Percentiles rank a stretch among this genome's conserved stretches.
phyloP scores from a whole-genome alignment of 2,113 vertebrate species.

The Fulica atra region DNA sequence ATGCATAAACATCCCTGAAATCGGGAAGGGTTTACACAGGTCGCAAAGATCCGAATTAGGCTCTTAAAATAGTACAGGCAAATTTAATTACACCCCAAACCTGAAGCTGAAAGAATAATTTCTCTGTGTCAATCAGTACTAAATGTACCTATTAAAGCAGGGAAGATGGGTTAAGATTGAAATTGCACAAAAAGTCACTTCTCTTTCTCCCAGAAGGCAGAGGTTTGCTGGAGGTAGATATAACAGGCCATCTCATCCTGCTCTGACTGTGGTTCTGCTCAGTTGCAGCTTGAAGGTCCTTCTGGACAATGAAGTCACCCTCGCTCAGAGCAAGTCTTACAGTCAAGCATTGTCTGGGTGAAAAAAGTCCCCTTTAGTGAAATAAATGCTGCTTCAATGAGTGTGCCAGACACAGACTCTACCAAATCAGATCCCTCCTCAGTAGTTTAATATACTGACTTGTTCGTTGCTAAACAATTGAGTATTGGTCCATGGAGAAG shows the following conservation, averaged over 20 bases:
- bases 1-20: not conserved
- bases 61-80: slow-evolving; percentile 5
- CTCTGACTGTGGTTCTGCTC: not conserved
- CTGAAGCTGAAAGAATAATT: slow-evolving; percentile 56
- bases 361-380: not conserved
- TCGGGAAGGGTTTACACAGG: not conserved
- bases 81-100: slow-evolving; percentile 56
- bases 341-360: not conserved
- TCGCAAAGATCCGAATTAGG: not conserved
- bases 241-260: not conserved
- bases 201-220: not conserved
- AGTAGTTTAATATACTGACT: slow-evolving; percentile 48
- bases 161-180: not conserved
- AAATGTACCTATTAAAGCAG: not conserved
- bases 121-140: slow-evolving; percentile 24
- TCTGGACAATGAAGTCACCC: not conserved
- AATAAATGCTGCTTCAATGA: not conserved
- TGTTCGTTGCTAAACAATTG: not conserved
- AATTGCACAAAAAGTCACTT: not conserved
- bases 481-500: not conserved
- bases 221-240: not conserved
- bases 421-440: slow-evolving; percentile 9
- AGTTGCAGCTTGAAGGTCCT: not conserved
- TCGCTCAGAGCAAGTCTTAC: not conserved
- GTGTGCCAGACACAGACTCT: not conserved